Evolutionary conservation across 92 coral and sea anemone genomes (phyloP).

Genomic region (Epizoanthus rinbou): DNA sequence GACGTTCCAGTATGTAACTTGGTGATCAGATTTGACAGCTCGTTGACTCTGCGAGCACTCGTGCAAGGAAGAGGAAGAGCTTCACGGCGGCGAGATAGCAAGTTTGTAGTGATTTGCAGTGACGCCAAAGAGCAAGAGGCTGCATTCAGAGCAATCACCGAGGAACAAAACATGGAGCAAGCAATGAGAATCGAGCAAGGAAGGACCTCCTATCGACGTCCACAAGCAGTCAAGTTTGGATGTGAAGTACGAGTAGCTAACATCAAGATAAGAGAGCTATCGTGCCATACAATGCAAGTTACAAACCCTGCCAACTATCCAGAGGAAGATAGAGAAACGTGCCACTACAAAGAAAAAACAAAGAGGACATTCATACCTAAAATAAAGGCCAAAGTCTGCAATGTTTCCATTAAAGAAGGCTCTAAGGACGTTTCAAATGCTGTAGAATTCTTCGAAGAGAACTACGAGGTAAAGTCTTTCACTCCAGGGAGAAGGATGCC

Average conservation of each 20-base stretch:
- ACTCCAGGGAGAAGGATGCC: conserved; percentile 22
- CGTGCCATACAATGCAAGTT: too few species aligned
- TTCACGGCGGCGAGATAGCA: conserved; percentile 85
- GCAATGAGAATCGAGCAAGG: conserved; percentile 61
- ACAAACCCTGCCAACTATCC: too few species aligned
- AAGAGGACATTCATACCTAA: conserved; percentile 27
- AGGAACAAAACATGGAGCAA: conserved; percentile 81
- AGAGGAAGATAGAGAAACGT: conserved; percentile 16
- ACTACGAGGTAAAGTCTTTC: conserved; percentile 52
- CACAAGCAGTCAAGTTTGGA: conserved; percentile 59
- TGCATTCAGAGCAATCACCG: conserved; percentile 54
- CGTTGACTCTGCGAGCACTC: conserved; percentile 70
- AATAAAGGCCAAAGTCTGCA: conserved; percentile 46
- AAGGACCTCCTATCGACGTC: background rate
- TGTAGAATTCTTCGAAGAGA: conserved; percentile 31
- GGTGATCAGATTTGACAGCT: conserved; percentile 93
- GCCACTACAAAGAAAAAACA: conserved; percentile 14
- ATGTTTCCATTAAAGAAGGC: conserved; percentile 23
- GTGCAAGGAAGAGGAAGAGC: conserved; percentile 99
- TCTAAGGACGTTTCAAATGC: conserved; percentile 39
- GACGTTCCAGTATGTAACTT: conserved; percentile 97
- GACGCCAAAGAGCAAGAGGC: conserved; percentile 62
- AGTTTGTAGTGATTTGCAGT: conserved; percentile 80
- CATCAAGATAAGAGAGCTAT: background rate
- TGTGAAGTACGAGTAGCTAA: conserved; percentile 71